A percentile compares a stretch with the other conserved stretches of the same genome.
These are phyloP conservation scores for Agrotis puta DNA, from an alignment of 2,888 invertebrate species.

Conservation along the genomic window DNA sequence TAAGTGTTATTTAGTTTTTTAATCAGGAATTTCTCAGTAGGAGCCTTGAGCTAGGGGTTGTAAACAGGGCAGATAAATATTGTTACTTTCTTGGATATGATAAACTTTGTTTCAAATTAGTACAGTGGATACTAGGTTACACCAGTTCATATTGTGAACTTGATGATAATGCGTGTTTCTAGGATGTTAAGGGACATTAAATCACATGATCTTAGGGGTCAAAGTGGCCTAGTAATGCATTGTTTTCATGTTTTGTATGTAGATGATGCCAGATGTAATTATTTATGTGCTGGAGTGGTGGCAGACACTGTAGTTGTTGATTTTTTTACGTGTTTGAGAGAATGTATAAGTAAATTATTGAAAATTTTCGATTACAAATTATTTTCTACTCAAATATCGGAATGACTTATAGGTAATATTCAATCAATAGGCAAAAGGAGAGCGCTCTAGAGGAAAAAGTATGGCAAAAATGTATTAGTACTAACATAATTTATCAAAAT, in stretches of 20 bases:
- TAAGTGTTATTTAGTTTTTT: too few relatives aligned
- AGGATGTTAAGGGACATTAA: conserved; percentile 16
- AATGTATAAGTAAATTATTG: too few relatives aligned
- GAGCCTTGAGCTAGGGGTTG: too few relatives aligned
- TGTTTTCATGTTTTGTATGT: conserved; percentile 7
- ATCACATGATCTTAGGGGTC: conserved; percentile 33
- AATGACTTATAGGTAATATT: too few relatives aligned
- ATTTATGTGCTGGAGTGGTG: conserved; percentile 20
- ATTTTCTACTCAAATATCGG: too few relatives aligned
- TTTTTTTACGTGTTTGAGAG: neutral
- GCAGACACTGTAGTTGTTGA: neutral
- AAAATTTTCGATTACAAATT: too few relatives aligned
- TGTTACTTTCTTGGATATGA: neutral
- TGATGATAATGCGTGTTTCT: conserved; percentile 1
- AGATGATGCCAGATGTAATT: conserved; percentile 1
- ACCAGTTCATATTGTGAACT: neutral
- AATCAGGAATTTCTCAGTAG: too few relatives aligned
- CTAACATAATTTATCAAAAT: too few relatives aligned
- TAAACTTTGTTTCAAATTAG: neutral
- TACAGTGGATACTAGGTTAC: neutral
- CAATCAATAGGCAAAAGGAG: too few relatives aligned
- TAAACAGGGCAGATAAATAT: neutral
- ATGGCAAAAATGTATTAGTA: too few relatives aligned
- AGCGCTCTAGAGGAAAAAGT: too few relatives aligned
- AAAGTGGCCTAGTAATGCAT: conserved; percentile 38